Conservation (phyloP, 2,888 invertebrate species). For the Ophion ellenae region DNA sequence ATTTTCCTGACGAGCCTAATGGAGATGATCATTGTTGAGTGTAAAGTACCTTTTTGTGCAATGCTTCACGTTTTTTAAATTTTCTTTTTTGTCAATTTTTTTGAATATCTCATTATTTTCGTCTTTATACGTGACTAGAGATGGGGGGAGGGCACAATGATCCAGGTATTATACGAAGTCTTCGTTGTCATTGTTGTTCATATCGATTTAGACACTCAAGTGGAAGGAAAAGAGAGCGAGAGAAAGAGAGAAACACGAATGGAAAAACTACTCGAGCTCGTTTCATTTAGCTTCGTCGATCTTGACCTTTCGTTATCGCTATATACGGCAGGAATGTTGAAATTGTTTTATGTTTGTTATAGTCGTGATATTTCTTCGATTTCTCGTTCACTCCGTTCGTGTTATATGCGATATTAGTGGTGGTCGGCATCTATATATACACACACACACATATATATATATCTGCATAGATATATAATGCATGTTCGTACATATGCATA, state of each 20-base stretch:
- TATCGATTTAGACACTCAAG: slow-evolving; percentile 27
- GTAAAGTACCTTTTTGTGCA: slow-evolving; percentile 18
- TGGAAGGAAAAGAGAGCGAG: not conserved
- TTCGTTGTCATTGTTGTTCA: slow-evolving; percentile 36
- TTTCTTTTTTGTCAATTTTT: slow-evolving; percentile 62
- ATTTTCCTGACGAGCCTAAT: slow-evolving; percentile 44
- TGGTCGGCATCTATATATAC: slow-evolving; percentile 64
- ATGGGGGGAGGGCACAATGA: slow-evolving; percentile 36
- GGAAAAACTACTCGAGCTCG: slow-evolving; percentile 14
- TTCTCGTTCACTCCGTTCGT: slow-evolving; percentile 53
- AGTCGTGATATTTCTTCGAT: slow-evolving; percentile 38
- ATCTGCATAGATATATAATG: no score
- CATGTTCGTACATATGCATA: slow-evolving; percentile 23
- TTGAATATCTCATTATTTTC: slow-evolving; percentile 72
- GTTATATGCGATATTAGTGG: slow-evolving; percentile 69
- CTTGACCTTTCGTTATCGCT: slow-evolving; percentile 7
- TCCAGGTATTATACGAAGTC: slow-evolving; percentile 24
- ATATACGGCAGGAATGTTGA: slow-evolving; percentile 50
- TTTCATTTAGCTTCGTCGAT: slow-evolving; percentile 13
- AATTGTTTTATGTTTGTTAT: slow-evolving; percentile 47
- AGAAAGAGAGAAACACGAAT: not conserved
- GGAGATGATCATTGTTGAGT: slow-evolving; percentile 33
- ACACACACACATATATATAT: slow-evolving; percentile 9
- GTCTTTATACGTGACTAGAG: slow-evolving; percentile 51
- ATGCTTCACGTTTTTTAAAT: slow-evolving; percentile 22